phyloP scores from a whole-genome alignment of 2,113 vertebrate species.

The Lota lota region DNA sequence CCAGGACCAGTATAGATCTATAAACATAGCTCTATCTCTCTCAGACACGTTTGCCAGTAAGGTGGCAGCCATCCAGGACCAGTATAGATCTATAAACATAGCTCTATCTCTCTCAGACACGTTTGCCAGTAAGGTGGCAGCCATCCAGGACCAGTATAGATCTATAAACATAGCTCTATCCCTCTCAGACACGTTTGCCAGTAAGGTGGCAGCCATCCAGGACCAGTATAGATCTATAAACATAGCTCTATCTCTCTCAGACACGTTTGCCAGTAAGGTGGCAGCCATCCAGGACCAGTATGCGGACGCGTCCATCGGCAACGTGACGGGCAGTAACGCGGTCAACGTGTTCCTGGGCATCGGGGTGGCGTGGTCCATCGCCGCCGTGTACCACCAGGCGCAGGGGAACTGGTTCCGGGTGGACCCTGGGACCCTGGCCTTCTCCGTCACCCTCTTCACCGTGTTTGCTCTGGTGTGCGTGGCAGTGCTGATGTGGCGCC shows the following conservation, averaged over 20 bases:
- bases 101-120: conserved; percentile 79
- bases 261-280: conserved; percentile 97
- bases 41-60: conserved; percentile 98
- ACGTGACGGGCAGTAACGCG: conserved; percentile 94
- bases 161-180: too few relatives aligned
- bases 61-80: conserved; percentile 91
- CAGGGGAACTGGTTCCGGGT: conserved; percentile 82
- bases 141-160: conserved; percentile 93
- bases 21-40: background rate
- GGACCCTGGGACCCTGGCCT: conserved; percentile 88
- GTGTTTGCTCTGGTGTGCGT: conserved; percentile 96
- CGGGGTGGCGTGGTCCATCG: conserved; percentile 95
- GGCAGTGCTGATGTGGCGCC: conserved; percentile 91
- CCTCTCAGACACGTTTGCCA: conserved; percentile 90
- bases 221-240: too few relatives aligned
- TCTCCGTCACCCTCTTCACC: conserved; percentile 98
- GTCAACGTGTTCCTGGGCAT: conserved; percentile 98
- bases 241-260: conserved; percentile 61
- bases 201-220: conserved; percentile 92
- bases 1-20: conserved; percentile 95
- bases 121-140: conserved; percentile 94
- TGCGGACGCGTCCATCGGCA: conserved; percentile 94
- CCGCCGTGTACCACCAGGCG: conserved; percentile 86
- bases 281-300: conserved; percentile 94
- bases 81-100: too few relatives aligned